phyloP scores from a whole-genome alignment of 1,140 invertebrate species.

The Zaprionus camerounensis region DNA sequence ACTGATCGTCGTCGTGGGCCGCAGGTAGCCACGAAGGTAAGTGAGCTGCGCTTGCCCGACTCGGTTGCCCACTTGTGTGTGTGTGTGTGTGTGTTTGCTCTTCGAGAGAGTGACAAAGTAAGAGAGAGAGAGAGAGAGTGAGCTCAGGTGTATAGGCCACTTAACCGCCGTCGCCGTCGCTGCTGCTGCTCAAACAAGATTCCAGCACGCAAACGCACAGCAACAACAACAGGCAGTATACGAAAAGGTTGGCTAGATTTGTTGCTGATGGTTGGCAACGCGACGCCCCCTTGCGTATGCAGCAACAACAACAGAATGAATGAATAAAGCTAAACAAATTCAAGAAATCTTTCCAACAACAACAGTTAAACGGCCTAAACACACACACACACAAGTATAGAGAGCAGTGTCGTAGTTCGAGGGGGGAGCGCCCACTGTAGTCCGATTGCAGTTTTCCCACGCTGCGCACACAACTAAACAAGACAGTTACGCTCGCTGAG shows the following conservation, averaged over 20 bases:
- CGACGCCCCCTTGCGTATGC: conserved; percentile 37
- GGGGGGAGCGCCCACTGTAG: conserved; percentile 15
- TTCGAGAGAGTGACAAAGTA: conserved; percentile 11
- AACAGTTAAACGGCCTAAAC: conserved; percentile 14
- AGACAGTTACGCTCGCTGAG: conserved; percentile 73
- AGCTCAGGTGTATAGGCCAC: conserved; percentile 53
- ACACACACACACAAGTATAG: conserved; percentile 4
- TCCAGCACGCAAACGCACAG: conserved; percentile 68
- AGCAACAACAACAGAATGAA: conserved; percentile 16
- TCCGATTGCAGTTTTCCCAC: conserved; percentile 63
- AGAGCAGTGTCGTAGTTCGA: conserved; percentile 33
- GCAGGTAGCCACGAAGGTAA: conserved; percentile 69
- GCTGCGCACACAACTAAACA: conserved; percentile 55
- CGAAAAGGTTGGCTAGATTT: conserved; percentile 21
- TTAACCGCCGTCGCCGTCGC: conserved; percentile 27
- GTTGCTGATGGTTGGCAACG: conserved; percentile 54
- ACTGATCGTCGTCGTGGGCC: conserved; percentile 66
- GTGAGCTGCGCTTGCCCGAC: conserved; percentile 61
- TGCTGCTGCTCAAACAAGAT: conserved; percentile 65
- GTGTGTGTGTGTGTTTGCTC: conserved; percentile 5
- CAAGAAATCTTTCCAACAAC: conserved; percentile 14
- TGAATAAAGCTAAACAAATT: conserved; percentile 14
- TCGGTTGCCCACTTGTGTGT: not conserved
- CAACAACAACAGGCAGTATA: conserved; percentile 36
- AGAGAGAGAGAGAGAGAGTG: conserved; percentile 17